Evolutionary conservation across 2,888 invertebrate genomes (phyloP), one percentile per base, ranked within the genome.

Genomic region (Alloscopus bannaensis): DNA sequence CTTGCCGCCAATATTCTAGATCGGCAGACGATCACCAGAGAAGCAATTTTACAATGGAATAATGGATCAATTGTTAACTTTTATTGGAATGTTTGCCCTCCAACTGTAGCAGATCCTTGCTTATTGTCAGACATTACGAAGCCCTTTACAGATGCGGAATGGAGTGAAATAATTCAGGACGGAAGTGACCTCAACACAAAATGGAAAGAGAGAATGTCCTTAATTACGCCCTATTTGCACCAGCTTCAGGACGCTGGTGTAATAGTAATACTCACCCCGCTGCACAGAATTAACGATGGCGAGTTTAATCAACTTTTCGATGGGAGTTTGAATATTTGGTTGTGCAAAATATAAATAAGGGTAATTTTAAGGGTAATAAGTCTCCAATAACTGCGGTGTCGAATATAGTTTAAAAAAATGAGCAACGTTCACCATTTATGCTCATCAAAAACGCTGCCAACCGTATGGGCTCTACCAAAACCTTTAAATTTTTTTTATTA

Each of bases 261-360:
- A 0, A 78, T 84, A 3, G 71, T 77, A 0, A 72, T 84, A 36
- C 81, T 69, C 73, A 55, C 82, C 2, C 82, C 82, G 0, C 68
- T 84, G 31, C 84, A 84, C 50, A 82, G 82, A 69, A 84, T 84
- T 59, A 84, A 84, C 59, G 84, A 82, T 64, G 84, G 76, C n/a
- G n/a, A n/a, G n/a, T n/a, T n/a, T n/a, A n/a, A n/a, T n/a, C n/a
- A n/a, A n/a, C n/a, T n/a, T n/a, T n/a, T n/a, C n/a, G n/a, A n/a
- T n/a, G n/a, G n/a, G n/a, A n/a, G n/a, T n/a, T n/a, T n/a, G n/a
- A n/a, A n/a, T n/a, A n/a, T n/a, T n/a, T n/a, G n/a, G n/a, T n/a
- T n/a, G n/a, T n/a, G n/a, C n/a, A n/a, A n/a, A n/a, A n/a, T n/a
- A n/a, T n/a, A n/a, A n/a, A n/a, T n/a, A n/a, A n/a, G n/a, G n/a